Percentiles rank a stretch among this genome's conserved stretches.
phyloP scores from a whole-genome alignment of 2,797 vertebrate genomes.

The Cyprinella venusta region DNA sequence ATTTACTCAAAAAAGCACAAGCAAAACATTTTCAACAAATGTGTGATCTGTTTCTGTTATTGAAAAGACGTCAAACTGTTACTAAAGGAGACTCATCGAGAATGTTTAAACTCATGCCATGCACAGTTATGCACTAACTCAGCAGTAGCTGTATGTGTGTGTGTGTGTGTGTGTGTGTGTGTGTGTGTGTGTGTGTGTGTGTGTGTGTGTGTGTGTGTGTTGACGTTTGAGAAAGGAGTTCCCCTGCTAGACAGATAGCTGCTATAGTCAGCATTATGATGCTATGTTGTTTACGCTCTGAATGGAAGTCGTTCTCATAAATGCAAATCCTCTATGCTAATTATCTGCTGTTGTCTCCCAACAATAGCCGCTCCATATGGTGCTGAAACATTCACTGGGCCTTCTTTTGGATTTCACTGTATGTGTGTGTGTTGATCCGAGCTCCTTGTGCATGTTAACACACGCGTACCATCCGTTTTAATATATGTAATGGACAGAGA shows the following conservation, averaged over 20 bases:
- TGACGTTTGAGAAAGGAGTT: slow-evolving; percentile 29
- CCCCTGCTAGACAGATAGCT: slow-evolving; percentile 44
- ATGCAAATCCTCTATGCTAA: slow-evolving; percentile 71
- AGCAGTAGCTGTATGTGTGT: slow-evolving; percentile 16
- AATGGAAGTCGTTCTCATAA: slow-evolving; percentile 67
- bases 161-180: slow-evolving; percentile 16
- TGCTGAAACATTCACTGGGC: slow-evolving; percentile 60
- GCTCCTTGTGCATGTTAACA: slow-evolving; percentile 34
- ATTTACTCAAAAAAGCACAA: slow-evolving; percentile 31
- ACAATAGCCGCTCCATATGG: slow-evolving; percentile 76
- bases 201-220: slow-evolving; percentile 30
- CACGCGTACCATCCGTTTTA: background rate
- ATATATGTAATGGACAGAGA: slow-evolving; percentile 19
- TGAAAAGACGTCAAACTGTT: slow-evolving; percentile 43
- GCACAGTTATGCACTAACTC: slow-evolving; percentile 27
- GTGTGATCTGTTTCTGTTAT: slow-evolving; percentile 13
- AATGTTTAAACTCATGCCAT: slow-evolving; percentile 43
- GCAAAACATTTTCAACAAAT: background rate
- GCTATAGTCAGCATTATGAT: slow-evolving; percentile 42
- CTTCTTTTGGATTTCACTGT: slow-evolving; percentile 36
- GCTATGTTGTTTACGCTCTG: slow-evolving; percentile 60
- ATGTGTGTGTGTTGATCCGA: slow-evolving; percentile 16
- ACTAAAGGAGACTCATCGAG: slow-evolving; percentile 38
- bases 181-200: slow-evolving; percentile 14
- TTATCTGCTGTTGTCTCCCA: slow-evolving; percentile 74